Percentiles rank a stretch among this genome's conserved stretches.
These are phyloP conservation scores for Accipiter cooperii DNA, from an alignment of 2,113 vertebrate genomes.

Conservation along the genomic window DNA sequence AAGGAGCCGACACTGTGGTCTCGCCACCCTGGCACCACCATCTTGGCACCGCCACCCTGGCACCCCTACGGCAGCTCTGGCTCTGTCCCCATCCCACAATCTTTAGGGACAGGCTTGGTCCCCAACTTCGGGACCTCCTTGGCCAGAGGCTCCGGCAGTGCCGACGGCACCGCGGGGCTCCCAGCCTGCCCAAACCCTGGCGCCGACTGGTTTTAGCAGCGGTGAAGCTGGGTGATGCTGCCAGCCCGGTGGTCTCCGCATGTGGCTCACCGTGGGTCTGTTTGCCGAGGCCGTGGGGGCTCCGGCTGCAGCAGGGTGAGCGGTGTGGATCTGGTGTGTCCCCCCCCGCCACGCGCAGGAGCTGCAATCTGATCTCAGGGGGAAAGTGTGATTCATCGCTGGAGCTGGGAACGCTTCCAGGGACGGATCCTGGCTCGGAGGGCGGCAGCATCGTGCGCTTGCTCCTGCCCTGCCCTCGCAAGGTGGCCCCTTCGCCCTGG, in stretches of 20 bases:
- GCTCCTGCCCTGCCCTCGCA: not conserved
- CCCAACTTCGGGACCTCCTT: rapidly evolving
- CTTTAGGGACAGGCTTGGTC: not conserved
- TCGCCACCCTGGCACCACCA: not conserved
- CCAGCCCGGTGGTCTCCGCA: rapidly evolving
- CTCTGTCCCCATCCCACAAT: rapidly evolving
- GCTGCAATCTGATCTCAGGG: not conserved
- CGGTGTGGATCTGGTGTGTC: rapidly evolving
- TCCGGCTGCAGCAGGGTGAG: rapidly evolving
- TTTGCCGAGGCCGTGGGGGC: not conserved
- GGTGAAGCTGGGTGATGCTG: rapidly evolving
- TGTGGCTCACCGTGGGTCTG: rapidly evolving
- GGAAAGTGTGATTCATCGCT: not conserved
- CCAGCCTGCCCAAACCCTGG: not conserved
- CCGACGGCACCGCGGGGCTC: rapidly evolving
- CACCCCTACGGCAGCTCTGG: rapidly evolving
- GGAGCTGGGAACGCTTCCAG: not conserved
- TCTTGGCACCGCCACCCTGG: not conserved
- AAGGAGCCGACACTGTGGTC: rapidly evolving
- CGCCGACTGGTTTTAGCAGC: rapidly evolving
- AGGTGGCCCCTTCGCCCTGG: rapidly evolving
- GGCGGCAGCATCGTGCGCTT: rapidly evolving
- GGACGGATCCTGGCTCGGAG: not conserved
- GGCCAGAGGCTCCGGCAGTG: not conserved
- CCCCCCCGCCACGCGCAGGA: rapidly evolving